Evolutionary conservation across 1,140 invertebrate genomes (phyloP), one percentile per base, ranked within the genome.

Genomic region (Agraylea sexmaculata): DNA sequence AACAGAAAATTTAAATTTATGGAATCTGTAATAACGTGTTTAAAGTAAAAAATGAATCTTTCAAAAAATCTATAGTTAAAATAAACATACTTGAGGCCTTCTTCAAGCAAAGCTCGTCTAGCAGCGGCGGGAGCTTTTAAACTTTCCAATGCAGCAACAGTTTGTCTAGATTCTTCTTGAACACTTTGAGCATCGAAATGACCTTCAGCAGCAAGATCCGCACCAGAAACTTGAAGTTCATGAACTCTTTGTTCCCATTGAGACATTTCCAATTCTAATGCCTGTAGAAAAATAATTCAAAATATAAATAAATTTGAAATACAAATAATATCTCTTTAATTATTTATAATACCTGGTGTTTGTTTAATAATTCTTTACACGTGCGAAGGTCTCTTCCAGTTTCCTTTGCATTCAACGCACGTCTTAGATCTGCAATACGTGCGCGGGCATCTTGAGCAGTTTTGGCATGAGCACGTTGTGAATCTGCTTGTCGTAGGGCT

Each of bases 1-100:
- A 22, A 94, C 70, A 59, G 96, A 89, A 57, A 95, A 95, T 17
- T 81, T 80, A 64, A 96, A 94, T 59, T 96, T 92, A 58, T 96
- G 90, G 54, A 86, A 85, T 43, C 83, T 74, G 37, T 72, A 58
- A 33, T n/a, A n/a, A n/a, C n/a, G n/a, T n/a, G n/a, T n/a, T n/a
- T n/a, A n/a, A 51, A 39, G 12, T 37, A 25, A 37, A 22, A 33
- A 20, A 4, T 25, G 31, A 2, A 30, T 40, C 12, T n/a, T n/a
- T n/a, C 30, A 37, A 28, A 31, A 27, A 10, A 23, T 40, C 8
- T 30, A 13, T 40, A 23, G 32, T 35, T 10, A 29, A 39, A 39
- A 39, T 33, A 25, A 31, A 39, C 4, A 6, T 25, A 72, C 57
- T 66, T 68, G 4, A 88, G 54, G 21, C 86, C 86, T 57, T 92